phyloP scores from a whole-genome alignment of 1,140 invertebrate genomes.

The Pseudoatta argentina region DNA sequence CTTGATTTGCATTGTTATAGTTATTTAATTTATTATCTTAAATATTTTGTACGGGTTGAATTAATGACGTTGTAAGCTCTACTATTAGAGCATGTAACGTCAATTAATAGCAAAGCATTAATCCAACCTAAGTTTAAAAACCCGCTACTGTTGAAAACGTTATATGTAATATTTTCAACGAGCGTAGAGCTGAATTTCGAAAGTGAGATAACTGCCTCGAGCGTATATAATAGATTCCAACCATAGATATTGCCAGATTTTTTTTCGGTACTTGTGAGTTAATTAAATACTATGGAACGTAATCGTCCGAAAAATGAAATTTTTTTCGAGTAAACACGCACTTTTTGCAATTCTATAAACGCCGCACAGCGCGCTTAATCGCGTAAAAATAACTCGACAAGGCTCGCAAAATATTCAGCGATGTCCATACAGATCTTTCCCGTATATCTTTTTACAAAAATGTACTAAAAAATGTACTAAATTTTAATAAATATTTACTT shows the following conservation, averaged over 20 bases:
- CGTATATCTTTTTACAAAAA: neutral
- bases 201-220: neutral
- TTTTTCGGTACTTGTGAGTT: neutral
- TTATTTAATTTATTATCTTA: neutral
- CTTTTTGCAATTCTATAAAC: neutral
- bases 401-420: neutral
- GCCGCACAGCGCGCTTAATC: neutral
- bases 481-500: too few relatives aligned
- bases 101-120: too few relatives aligned
- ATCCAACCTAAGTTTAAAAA: too few relatives aligned
- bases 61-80: too few relatives aligned
- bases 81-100: too few relatives aligned
- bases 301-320: neutral
- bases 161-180: neutral
- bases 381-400: conserved; percentile 2
- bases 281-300: neutral
- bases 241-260: neutral
- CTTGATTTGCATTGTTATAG: conserved; percentile 8
- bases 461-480: too few relatives aligned
- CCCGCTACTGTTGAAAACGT: too few relatives aligned
- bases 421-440: neutral
- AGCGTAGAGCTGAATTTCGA: neutral
- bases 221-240: neutral
- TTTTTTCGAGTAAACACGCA: neutral
- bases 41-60: neutral